phyloP scores from a whole-genome alignment of 2,888 invertebrate species.

The Nysson spinosus region DNA sequence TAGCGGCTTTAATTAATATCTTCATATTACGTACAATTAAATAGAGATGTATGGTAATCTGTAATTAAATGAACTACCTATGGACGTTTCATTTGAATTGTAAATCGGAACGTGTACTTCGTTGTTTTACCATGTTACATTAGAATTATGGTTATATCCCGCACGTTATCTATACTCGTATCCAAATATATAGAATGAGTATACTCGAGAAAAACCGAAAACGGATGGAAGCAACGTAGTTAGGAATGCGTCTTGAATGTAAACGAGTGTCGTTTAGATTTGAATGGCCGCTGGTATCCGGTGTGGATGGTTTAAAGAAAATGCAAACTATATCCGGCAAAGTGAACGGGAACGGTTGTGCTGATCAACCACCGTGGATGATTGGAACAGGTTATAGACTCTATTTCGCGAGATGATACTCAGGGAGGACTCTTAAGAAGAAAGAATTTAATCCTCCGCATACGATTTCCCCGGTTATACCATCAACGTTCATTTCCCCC shows the following conservation, averaged over 20 bases:
- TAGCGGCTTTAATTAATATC: not conserved
- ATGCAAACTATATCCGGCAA: slow-evolving; percentile 48
- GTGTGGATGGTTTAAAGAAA: slow-evolving; percentile 38
- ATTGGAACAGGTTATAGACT: slow-evolving; percentile 51
- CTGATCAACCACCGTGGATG: slow-evolving; percentile 52
- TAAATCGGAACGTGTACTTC: not conserved
- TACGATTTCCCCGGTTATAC: slow-evolving; percentile 19
- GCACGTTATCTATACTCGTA: too few species aligned
- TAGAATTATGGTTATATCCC: too few species aligned
- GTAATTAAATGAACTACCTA: too few species aligned
- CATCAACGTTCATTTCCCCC: slow-evolving; percentile 23
- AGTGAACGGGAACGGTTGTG: slow-evolving; percentile 61
- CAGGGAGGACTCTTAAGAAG: slow-evolving; percentile 18
- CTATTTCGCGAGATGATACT: slow-evolving; percentile 18
- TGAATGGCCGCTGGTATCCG: slow-evolving; percentile 45
- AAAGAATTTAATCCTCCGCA: slow-evolving; percentile 30
- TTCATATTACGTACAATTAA: too few species aligned
- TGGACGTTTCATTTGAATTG: too few species aligned
- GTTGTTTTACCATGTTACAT: not conserved
- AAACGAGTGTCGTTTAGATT: slow-evolving; percentile 35
- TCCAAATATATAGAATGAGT: too few species aligned
- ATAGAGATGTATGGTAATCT: too few species aligned
- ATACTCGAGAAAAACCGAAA: not conserved
- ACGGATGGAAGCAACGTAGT: not conserved
- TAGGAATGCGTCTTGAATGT: slow-evolving; percentile 32